Base-by-base conservation (phyloP, 2,113 vertebrate species). In the Corythaixoides concolor region DNA sequence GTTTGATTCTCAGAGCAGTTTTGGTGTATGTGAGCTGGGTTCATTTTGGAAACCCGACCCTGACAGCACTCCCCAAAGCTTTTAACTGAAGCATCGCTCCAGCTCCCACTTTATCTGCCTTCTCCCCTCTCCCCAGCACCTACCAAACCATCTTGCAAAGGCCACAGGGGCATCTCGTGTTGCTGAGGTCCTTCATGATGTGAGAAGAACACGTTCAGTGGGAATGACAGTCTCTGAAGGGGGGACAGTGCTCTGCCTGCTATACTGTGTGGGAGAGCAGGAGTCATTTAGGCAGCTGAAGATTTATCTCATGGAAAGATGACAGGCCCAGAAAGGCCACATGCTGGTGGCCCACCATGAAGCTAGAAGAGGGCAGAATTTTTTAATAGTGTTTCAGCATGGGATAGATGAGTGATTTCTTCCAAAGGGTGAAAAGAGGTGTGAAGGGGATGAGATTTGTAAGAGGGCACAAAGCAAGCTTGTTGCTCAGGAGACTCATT, bases 321-420 rank as follows among this genome's bases (percentile, higher is more conserved):
- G 12, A 23, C 7, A 22, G 60, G 37, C 49, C 43, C 14, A 15
- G 41, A 43, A 15, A 43, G 41, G 24, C 2, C 33, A 39, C 7
- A 3, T 35, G 27, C 47, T 82, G 27, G 22, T 55, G 11, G 28
- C 11, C 47, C 17, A 15, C 8, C 0, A 0, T 22, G 15, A 63
- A 8, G 4, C 67, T 64, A 24, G 49, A 86, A 41, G 22, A 64
- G 4, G 13, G 24, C 11, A 89, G 27, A 52, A 8, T 8, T 17
- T 85, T 50, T 77, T 8, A 50, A 32, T 22, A 11, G 35, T 20
- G 16, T 43, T 91, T 52, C 39, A 52, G n/a, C 5, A 33, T 37
- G 52, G 15, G 12, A 75, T 35, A 47, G 52, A 55, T 30, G 8
- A n/a, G 37, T 50, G 3, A 35, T 50, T 67, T 86, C 43, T 72